Evolutionary conservation across 2,113 vertebrate species (phyloP), one percentile per base, ranked within the genome.

Genomic region (Alligator mississippiensis): DNA sequence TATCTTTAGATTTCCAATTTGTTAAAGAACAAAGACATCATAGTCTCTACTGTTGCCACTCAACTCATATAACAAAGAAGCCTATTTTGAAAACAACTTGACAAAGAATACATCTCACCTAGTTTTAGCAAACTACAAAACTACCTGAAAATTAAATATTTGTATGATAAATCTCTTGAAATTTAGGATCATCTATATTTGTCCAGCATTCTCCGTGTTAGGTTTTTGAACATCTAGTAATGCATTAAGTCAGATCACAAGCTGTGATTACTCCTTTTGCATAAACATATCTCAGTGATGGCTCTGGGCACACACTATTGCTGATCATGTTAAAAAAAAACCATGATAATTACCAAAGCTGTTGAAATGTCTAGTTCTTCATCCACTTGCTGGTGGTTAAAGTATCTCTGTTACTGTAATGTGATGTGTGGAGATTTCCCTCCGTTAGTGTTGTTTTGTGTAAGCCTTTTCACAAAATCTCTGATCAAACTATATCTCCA

Each of bases 331-430:
- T 97, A 91, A 27, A 92, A 94, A 95, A 95, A 90, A 54, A 77
- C 92, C 94, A 93, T 90, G 84, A 96, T 92, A 93, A 96, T 96
- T 95, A 94, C 74, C 60, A 80, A 93, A 92, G 27, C 90, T 81
- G 94, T 94, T 93, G 79, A 84, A 90, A 93, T 4, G 10, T 94
- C 38, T 88, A 82, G 62, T 92, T 95, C 90, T 81, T 88, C 62
- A 16, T 83, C 54, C 22, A 60, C 9, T 92, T 87, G 80, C 60
- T 74, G 95, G 58, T 38, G 22, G 64, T 77, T 94, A 70, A 82
- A 93, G 38, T 58, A 90, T 90, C 66, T 81, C 30, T 63, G 17
- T 74, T 80, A 83, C 19, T 77, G 13, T 82, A 77, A 82, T 58
- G 11, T 74, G 68, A 17, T 86, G 87, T 54, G 55, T 95, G 10